These are phyloP conservation scores for Smithornis capensis DNA, from an alignment of 2,113 vertebrate species.

Conservation along the genomic window DNA sequence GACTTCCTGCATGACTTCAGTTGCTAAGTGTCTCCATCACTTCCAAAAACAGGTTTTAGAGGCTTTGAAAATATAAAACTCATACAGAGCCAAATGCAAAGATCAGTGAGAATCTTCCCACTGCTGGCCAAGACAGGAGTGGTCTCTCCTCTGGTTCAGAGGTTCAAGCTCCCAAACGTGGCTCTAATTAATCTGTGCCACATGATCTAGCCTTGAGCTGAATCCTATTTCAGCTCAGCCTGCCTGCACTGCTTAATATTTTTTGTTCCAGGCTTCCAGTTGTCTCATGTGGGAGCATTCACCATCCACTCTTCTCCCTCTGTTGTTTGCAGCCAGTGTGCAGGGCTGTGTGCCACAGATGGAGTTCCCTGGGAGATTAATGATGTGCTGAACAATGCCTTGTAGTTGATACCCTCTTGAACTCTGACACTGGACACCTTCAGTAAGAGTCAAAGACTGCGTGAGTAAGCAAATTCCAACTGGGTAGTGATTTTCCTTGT, in stretches of 20 bases:
- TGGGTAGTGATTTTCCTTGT: not conserved
- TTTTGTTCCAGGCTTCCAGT: not conserved
- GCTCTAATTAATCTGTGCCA: not conserved
- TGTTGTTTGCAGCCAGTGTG: not conserved
- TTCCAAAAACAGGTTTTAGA: not conserved
- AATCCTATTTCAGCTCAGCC: not conserved
- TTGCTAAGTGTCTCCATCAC: not conserved
- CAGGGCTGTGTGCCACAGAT: not conserved
- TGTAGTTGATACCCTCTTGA: constrained; percentile 48
- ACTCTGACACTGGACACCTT: constrained; percentile 44
- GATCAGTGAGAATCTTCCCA: not conserved
- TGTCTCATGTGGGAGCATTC: not conserved
- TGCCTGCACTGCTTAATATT: not conserved
- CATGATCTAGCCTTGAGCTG: not conserved
- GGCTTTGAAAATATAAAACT: not conserved
- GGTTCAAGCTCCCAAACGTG: not conserved
- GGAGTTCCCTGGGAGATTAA: not conserved
- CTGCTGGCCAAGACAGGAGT: not conserved
- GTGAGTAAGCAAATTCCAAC: not conserved
- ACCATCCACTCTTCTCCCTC: not conserved
- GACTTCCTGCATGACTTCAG: not conserved
- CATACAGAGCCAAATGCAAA: not conserved
- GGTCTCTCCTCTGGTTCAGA: not conserved
- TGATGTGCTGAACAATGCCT: constrained; percentile 30
- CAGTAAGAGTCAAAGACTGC: not conserved